These are phyloP conservation scores for Plebejus anna DNA, from an alignment of 2,888 invertebrate species.

Conservation along the genomic window DNA sequence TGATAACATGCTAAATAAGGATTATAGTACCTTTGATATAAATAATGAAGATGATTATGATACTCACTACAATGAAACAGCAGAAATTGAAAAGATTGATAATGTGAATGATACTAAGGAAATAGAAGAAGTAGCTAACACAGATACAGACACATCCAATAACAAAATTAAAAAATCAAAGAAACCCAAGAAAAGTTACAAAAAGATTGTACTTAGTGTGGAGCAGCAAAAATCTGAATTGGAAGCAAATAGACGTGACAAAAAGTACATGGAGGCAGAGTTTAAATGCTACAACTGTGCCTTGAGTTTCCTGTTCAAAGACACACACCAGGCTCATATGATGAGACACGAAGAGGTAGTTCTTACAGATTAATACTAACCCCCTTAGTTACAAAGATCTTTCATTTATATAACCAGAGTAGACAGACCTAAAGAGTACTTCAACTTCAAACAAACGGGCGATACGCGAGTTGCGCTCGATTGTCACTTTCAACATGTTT, in stretches of 20 bases:
- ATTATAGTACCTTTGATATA: conserved; percentile 36
- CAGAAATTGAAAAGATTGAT: conserved; percentile 32
- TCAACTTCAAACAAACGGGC: no score
- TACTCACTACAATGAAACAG: conserved; percentile 30
- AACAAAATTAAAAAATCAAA: conserved; percentile 41
- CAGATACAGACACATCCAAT: conserved; percentile 11
- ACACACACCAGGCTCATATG: conserved; percentile 70
- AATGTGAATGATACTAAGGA: conserved; percentile 34
- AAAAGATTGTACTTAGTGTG: conserved; percentile 51
- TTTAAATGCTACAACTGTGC: conserved; percentile 69
- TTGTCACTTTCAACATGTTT: no score
- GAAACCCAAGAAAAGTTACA: conserved; percentile 46
- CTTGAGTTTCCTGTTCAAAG: conserved; percentile 63
- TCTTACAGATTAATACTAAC: neutral
- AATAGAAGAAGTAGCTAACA: conserved; percentile 30
- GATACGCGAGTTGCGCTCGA: no score
- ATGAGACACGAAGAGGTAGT: conserved; percentile 72
- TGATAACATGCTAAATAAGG: conserved; percentile 33
- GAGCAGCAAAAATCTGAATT: conserved; percentile 65
- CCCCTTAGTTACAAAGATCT: no score
- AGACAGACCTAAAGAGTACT: no score
- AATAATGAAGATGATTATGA: conserved; percentile 30
- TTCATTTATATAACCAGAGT: no score
- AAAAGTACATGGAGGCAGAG: conserved; percentile 63
- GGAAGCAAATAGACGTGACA: conserved; percentile 57